Evolutionary conservation across 2,888 invertebrate species (phyloP), one percentile per base, ranked within the genome.

Genomic region (Calliphora vomitoria): DNA sequence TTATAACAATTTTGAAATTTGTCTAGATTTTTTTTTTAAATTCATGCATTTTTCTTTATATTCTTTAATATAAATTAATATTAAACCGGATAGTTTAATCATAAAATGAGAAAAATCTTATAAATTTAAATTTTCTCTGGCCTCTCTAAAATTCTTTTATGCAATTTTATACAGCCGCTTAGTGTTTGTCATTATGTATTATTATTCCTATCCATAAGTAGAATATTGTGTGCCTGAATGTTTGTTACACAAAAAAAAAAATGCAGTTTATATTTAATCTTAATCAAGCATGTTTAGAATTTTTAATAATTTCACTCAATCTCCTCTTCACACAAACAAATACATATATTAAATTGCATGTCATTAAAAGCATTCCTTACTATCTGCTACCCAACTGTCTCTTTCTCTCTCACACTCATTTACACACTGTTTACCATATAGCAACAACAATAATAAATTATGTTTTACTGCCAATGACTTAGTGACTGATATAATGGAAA

Each of bases 401-500:
- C 41, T 38, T 13, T 44, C 50, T 44, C 50, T 3, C 38, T 20
- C 62, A 11, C n/a, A 58, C 72, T 25, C 3, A 25, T 25, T 25
- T 11, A 58, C 0, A 1, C 20, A 55, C 20, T 18, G 5, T 58
- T 38, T 62, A 60, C 15, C 18, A 25, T 47, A 47, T 15, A 35
- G 35, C 35, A 35, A 71, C 71, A 47, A n/a, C 69, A 71, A 69
- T 25, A 62, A 79, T 64, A 78, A 69, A 62, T 83, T 44, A 71
- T 71, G 53, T 50, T 62, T 62, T 66, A 41, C 79, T 74, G 80
- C 82, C 86, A 80, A 75, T 90, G 90, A 89, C 90, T 91, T 89
- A 91, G 89, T 91, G 91, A 91, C 91, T 91, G 91, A 92, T 92
- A 91, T 92, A 92, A 91, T 91, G 89, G 90, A 90, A 91, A 91